Percentiles rank a stretch among this genome's conserved stretches.
phyloP scores from a whole-genome alignment of 2,888 invertebrate species.

The Drosophila diplacantha region DNA sequence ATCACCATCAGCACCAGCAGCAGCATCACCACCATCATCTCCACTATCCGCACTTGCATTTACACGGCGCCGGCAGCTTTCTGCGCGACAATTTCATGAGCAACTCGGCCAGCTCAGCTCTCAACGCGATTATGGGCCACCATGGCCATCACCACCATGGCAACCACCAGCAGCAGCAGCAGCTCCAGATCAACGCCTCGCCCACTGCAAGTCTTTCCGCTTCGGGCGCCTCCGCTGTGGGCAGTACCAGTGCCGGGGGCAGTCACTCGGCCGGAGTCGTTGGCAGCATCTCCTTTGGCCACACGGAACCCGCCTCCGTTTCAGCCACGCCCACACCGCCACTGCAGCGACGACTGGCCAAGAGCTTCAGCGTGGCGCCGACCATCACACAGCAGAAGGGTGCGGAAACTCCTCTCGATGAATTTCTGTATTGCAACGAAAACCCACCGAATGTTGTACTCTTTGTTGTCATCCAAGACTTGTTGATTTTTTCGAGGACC shows the following conservation, averaged over 20 bases:
- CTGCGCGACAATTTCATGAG: slow-evolving; percentile 74
- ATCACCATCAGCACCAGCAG: slow-evolving; percentile 36
- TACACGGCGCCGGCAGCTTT: slow-evolving; percentile 73
- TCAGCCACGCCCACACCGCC: slow-evolving; percentile 84
- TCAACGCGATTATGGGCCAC: slow-evolving; percentile 75
- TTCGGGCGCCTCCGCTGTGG: slow-evolving; percentile 29
- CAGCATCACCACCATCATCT: slow-evolving; percentile 54
- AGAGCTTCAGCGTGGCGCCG: slow-evolving; percentile 93
- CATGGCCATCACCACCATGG: slow-evolving; percentile 51
- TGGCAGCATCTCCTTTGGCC: slow-evolving; percentile 71
- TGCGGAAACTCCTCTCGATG: slow-evolving; percentile 57
- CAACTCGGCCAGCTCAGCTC: slow-evolving; percentile 74
- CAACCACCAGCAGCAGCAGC: slow-evolving; percentile 38
- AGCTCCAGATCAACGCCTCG: slow-evolving; percentile 54
- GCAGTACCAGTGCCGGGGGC: slow-evolving; percentile 76
- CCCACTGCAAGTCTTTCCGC: slow-evolving; percentile 52
- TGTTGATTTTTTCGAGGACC: neutral
- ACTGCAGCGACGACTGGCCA: slow-evolving; percentile 91
- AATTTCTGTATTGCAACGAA: slow-evolving; percentile 9
- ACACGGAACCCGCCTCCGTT: slow-evolving; percentile 28
- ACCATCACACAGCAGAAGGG: slow-evolving; percentile 79
- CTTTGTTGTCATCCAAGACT: slow-evolving; percentile 16
- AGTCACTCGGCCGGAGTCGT: slow-evolving; percentile 76
- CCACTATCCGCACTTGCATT: slow-evolving; percentile 72
- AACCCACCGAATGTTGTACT: slow-evolving; percentile 27